Conservation (phyloP, 2,113 vertebrate genomes). For the Saiga tatarica region DNA sequence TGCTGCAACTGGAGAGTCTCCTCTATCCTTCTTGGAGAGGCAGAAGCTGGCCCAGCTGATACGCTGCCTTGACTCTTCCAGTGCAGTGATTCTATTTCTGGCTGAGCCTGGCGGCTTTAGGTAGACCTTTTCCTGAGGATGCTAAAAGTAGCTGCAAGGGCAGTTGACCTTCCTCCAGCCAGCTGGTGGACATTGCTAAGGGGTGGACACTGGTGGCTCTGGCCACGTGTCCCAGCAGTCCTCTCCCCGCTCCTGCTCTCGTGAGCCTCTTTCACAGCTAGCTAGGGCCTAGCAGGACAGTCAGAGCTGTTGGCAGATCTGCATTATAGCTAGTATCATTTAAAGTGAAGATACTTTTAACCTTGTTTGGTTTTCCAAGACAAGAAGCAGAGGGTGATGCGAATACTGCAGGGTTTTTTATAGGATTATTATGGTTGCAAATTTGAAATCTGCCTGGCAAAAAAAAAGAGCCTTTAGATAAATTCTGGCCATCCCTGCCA, state of each 20-base stretch:
- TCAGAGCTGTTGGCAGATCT: neutral
- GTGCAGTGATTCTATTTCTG: neutral
- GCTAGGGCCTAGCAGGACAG: fast-evolving
- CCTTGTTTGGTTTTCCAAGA: neutral
- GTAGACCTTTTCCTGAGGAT: neutral
- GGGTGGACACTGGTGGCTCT: neutral
- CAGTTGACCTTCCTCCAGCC: neutral
- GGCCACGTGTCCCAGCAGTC: neutral
- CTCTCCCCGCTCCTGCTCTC: neutral
- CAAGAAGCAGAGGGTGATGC: neutral
- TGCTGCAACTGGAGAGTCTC: neutral
- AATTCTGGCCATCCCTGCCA: neutral
- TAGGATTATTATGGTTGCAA: neutral
- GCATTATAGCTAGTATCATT: neutral
- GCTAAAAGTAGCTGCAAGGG: neutral
- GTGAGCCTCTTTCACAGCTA: neutral
- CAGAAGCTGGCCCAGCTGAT: neutral
- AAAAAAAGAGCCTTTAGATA: neutral
- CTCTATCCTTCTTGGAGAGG: neutral
- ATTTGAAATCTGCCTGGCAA: neutral
- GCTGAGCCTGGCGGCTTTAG: neutral
- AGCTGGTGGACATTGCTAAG: neutral
- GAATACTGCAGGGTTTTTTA: neutral
- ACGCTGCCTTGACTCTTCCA: neutral
- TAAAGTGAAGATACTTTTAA: constrained; percentile 21